phyloP scores from a whole-genome alignment of 1,140 invertebrate species.

The Lordiphosa stackelbergi region DNA sequence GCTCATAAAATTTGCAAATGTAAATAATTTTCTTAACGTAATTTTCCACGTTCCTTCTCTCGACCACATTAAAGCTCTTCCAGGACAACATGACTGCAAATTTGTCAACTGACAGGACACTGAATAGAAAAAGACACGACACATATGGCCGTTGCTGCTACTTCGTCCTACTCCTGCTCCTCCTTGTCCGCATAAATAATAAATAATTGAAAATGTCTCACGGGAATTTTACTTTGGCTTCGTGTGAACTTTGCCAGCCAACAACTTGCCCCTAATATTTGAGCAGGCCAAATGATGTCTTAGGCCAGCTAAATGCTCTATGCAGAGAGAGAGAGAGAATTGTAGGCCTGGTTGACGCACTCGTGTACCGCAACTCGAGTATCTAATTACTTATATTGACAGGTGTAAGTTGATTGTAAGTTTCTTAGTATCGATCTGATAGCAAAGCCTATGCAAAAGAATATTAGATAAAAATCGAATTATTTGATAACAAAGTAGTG shows the following conservation, averaged over 20 bases:
- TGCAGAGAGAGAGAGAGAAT: background rate
- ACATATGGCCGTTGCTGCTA: conserved; percentile 49
- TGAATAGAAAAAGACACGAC: conserved; percentile 20
- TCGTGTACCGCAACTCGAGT: too few species aligned
- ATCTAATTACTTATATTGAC: too few species aligned
- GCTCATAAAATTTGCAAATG: conserved; percentile 74
- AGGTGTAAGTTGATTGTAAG: too few species aligned
- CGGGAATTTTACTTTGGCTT: conserved; percentile 57
- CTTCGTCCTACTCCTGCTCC: too few species aligned
- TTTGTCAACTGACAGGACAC: conserved; percentile 61
- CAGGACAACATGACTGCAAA: conserved; percentile 48
- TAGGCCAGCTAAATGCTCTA: conserved; percentile 16
- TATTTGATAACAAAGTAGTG: too few species aligned
- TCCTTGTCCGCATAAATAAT: conserved; percentile 55
- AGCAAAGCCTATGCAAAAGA: too few species aligned
- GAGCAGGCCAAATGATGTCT: conserved; percentile 48
- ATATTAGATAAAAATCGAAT: too few species aligned
- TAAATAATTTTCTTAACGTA: conserved; percentile 73
- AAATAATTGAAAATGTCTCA: conserved; percentile 73
- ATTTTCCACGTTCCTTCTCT: conserved; percentile 55
- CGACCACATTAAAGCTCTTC: conserved; percentile 64
- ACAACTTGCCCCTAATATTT: conserved; percentile 71
- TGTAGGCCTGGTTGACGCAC: background rate
- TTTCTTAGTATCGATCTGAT: too few species aligned
- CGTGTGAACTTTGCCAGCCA: conserved; percentile 68